A percentile compares a stretch with the other conserved stretches of the same genome.
phyloP scores from a whole-genome alignment of 2,113 vertebrate species.

The Daboia siamensis region DNA sequence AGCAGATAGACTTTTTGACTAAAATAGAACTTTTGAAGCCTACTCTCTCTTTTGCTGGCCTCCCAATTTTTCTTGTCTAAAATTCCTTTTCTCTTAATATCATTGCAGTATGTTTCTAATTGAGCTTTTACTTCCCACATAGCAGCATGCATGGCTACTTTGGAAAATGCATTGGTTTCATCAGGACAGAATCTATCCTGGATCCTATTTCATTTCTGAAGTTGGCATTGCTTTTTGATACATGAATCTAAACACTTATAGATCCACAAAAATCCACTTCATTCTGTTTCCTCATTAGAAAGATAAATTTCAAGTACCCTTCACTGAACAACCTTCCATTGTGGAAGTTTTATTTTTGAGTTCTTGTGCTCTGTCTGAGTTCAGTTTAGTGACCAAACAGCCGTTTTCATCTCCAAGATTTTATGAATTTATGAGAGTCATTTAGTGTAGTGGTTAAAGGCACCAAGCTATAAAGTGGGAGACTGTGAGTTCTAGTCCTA shows the following conservation, averaged over 20 bases:
- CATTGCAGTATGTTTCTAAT: not conserved
- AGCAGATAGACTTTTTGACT: not conserved
- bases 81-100: constrained; percentile 2
- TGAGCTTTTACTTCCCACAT: not conserved
- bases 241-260: not conserved
- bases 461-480: not conserved
- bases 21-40: constrained; percentile 31
- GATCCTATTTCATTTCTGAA: not conserved
- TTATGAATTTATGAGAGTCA: not conserved
- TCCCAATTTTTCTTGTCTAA: constrained; percentile 13
- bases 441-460: not conserved
- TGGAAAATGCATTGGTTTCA: not conserved
- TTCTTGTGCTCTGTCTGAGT: not conserved
- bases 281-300: not conserved
- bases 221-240: not conserved
- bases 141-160: not conserved
- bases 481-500: not conserved
- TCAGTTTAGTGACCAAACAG: not conserved
- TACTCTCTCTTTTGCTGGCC: not conserved
- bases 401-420: not conserved
- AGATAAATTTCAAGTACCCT: not conserved
- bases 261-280: not conserved
- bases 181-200: not conserved
- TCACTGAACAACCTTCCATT: not conserved
- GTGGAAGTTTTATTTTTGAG: not conserved